Evolutionary conservation across 2,797 vertebrate genomes (phyloP), one percentile per base, ranked within the genome.

Genomic region (Enteromius radiatus): DNA sequence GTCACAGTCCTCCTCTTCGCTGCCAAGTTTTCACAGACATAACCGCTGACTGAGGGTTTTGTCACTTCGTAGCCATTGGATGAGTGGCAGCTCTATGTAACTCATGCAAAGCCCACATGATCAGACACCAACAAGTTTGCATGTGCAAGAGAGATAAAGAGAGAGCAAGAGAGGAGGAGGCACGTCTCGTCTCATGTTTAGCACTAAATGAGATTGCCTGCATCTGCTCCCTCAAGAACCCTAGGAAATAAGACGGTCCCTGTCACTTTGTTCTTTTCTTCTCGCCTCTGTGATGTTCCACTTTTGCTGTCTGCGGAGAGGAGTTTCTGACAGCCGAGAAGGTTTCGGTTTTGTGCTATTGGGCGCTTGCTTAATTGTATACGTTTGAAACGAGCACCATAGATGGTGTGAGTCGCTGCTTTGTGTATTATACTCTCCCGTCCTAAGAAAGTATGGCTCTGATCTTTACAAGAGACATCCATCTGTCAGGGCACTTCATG

Each of bases 201-300:
- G 78, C 78, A 70, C 26, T 59, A 91, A 90, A 87, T 87, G 45
- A 81, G 81, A 84, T 86, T 88, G 83, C 82, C 82, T 89, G 76
- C 78, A 84, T 84, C 86, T 77, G 83, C 80, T 89, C 88, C 92
- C 84, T 78, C 36, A 73, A 87, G 85, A 84, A 85, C 36, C 78
- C 54, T 49, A 63, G 84, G 88, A 90, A 92, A 91, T 85, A 36
- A 90, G 89, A 87, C 77, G 74, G 64, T 87, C 85, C 89, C 61
- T 80, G 61, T 85, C 87, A 86, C 87, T 91, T 90, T 91, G 88
- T 92, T 92, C 89, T 81, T 71, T 64, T 84, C 52, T 85, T 84
- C 78, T 93, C 59, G 85, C 83, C 87, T 88, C 89, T 78, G 26
- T 69, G 84, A 84, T 85, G 68, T 76, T 80, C 54, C 52, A 86